phyloP scores from a whole-genome alignment of 2,888 invertebrate genomes.

The Pedicia rivosa region DNA sequence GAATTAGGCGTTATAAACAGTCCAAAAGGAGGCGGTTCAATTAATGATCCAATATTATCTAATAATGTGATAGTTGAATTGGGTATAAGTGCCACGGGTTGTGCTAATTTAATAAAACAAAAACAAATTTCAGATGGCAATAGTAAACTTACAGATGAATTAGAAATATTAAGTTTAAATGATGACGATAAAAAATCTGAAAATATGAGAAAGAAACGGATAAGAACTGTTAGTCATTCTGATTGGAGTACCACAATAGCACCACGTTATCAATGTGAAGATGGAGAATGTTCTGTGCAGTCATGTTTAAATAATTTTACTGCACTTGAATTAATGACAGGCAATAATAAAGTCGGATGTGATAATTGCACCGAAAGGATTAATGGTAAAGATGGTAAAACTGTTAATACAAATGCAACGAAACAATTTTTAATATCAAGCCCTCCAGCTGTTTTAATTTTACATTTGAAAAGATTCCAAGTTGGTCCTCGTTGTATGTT shows the following conservation, averaged over 20 bases:
- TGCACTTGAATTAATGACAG: conserved; percentile 74
- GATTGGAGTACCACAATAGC: conserved; percentile 39
- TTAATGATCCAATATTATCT: too few species aligned
- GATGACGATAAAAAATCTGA: conserved; percentile 7
- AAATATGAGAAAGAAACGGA: conserved; percentile 17
- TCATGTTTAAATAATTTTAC: conserved; percentile 90
- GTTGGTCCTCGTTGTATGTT: conserved; percentile 54
- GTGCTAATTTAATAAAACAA: conserved; percentile 6
- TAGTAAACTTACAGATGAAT: conserved; percentile 12
- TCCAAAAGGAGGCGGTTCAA: too few species aligned
- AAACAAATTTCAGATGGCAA: background rate
- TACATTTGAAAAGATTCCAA: conserved; percentile 93
- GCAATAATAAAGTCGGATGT: conserved; percentile 86
- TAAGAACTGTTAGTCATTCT: conserved; percentile 27
- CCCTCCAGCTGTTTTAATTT: conserved; percentile 84
- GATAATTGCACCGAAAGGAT: conserved; percentile 55
- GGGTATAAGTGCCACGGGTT: conserved; percentile 18
- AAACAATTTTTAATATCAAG: conserved; percentile 75
- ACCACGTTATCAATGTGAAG: conserved; percentile 53
- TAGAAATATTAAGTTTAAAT: conserved; percentile 9
- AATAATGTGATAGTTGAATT: conserved; percentile 20
- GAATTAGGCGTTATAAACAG: conserved; percentile 8
- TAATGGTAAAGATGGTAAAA: conserved; percentile 45
- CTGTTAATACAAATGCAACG: conserved; percentile 64
- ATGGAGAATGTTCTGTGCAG: conserved; percentile 68